Conservation (phyloP, 2,113 vertebrate genomes). For the Python bivittatus region DNA sequence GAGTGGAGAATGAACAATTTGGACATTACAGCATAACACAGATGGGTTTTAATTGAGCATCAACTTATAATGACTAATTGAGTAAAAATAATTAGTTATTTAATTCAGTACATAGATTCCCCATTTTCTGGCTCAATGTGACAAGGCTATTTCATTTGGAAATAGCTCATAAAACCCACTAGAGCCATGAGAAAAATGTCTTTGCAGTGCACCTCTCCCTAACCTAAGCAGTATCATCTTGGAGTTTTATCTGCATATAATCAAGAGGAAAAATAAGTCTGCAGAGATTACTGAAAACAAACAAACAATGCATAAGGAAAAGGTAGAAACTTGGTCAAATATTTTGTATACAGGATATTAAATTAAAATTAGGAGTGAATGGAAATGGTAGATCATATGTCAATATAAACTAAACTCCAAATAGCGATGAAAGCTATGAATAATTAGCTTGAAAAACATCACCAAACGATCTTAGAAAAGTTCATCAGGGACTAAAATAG, state of each 20-base stretch:
- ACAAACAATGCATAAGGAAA: neutral
- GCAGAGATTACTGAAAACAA: neutral
- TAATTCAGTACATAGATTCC: slow-evolving; percentile 22
- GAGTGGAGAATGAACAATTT: slow-evolving; percentile 32
- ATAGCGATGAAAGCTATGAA: slow-evolving; percentile 7
- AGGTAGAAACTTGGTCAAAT: neutral
- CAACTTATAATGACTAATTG: slow-evolving; percentile 32
- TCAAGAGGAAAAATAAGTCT: neutral
- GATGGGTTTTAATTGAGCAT: slow-evolving; percentile 34
- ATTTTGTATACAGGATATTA: slow-evolving; percentile 10
- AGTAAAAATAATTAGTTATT: slow-evolving; percentile 45
- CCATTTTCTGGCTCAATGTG: slow-evolving; percentile 14
- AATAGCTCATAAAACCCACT: slow-evolving; percentile 26
- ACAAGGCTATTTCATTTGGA: slow-evolving; percentile 25
- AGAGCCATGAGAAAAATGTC: slow-evolving; percentile 17
- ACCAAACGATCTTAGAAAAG: neutral
- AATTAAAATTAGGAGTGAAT: slow-evolving; percentile 14
- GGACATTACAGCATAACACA: slow-evolving; percentile 32
- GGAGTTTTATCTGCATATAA: slow-evolving; percentile 22
- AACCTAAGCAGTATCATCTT: slow-evolving; percentile 23
- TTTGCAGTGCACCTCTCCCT: slow-evolving; percentile 21
- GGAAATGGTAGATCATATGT: neutral
- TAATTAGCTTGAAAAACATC: slow-evolving; percentile 6
- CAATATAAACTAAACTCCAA: slow-evolving; percentile 11
- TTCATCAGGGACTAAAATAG: slow-evolving; percentile 11